These are phyloP conservation scores for Lonchura striata DNA, from an alignment of 2,113 vertebrate species.

Conservation along the genomic window DNA sequence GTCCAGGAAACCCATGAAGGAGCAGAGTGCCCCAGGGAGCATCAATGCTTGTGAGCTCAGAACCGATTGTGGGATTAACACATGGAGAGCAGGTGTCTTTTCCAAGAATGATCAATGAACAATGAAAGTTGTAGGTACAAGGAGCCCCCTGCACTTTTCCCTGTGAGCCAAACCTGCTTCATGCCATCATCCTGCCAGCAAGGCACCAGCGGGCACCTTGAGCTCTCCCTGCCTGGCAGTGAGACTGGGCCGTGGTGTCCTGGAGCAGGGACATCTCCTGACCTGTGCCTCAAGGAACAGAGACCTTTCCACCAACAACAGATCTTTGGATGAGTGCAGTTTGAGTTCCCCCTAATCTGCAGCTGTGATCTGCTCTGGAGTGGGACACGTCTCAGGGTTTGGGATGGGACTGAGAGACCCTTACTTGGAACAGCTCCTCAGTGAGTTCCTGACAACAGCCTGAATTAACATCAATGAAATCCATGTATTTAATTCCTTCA, in stretches of 20 bases:
- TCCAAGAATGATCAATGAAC: not conserved
- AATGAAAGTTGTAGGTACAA: not conserved
- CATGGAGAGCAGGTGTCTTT: not conserved
- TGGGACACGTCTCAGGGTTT: not conserved
- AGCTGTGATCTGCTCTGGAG: not conserved
- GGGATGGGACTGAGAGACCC: not conserved
- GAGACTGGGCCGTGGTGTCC: not conserved
- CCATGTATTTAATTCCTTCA: not conserved
- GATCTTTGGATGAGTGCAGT: not conserved
- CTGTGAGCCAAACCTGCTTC: not conserved
- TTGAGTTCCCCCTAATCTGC: not conserved
- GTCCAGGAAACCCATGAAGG: not conserved
- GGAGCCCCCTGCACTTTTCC: not conserved
- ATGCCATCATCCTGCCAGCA: not conserved
- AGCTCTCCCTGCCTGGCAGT: not conserved
- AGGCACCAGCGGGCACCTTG: not conserved
- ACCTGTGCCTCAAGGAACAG: not conserved
- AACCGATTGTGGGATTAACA: not conserved
- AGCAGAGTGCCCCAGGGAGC: not conserved
- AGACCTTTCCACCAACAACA: not conserved
- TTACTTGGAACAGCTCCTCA: not conserved
- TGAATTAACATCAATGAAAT: not conserved
- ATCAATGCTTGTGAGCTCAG: not conserved
- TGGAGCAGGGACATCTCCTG: not conserved
- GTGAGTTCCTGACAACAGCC: not conserved